Evolutionary conservation across 2,797 vertebrate species (phyloP), one percentile per base, ranked within the genome.

Genomic region (Gadopsis marmoratus): DNA sequence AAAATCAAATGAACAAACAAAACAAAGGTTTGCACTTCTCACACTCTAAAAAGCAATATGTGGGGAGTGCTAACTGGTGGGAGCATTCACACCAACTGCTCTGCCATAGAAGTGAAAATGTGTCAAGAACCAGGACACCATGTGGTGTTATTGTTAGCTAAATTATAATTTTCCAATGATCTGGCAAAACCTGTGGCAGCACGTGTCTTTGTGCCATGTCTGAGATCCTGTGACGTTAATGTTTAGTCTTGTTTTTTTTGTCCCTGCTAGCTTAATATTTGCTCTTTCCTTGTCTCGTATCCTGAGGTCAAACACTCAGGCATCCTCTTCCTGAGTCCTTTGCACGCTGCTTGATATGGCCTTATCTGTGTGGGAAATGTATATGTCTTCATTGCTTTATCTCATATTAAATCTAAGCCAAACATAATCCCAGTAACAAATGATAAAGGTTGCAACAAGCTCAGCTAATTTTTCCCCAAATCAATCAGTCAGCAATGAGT

Each of bases 251-350:
- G 61, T n/a, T n/a, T 81, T 80, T 81, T 63, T 67, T 60, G 31
- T 72, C 53, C 56, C 17, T 29, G 50, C 48, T 17, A 55, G 71
- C 55, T 91, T 90, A 89, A 91, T 69, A 31, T 84, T 76, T 62
- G 62, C 63, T 79, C 53, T 76, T 87, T 85, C 80, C 79, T 77
- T 80, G 39, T 54, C 21, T 81, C 59, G 56, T 71, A 86, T 91
- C 88, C 88, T 87, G 84, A 83, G 43, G 80, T 89, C 69, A 78
- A 81, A 86, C 77, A 62, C 58, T 73, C 66, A 70, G 55, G 62
- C 78, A 74, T 81, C 84, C 79, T 33, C 54, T 90, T 92, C 88
- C 87, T 79, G 80, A 66, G 31, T 78, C 39, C 41, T 50, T 47
- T 51, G 47, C 70, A 66, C 7, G 29, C 50, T 56, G 54, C 51